A percentile compares a stretch with the other conserved stretches of the same genome.
Evolutionary conservation across 2,113 vertebrate species (phyloP).

Genomic region (Poeciliopsis occidentalis): DNA sequence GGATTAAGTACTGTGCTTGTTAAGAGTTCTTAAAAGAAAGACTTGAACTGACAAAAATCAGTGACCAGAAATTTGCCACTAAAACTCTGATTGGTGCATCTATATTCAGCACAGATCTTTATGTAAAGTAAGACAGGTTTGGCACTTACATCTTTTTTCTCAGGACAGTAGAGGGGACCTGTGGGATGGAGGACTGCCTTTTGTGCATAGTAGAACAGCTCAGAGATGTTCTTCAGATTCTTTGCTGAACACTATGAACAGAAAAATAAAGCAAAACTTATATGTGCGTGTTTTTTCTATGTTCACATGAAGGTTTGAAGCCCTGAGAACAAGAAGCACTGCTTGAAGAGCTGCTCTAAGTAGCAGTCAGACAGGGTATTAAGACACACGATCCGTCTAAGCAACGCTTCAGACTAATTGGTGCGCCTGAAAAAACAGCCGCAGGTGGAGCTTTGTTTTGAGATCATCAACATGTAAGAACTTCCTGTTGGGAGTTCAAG

Average conservation of each 20-base stretch:
- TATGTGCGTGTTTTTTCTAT: background rate
- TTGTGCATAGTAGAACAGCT: constrained; percentile 98
- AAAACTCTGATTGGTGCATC: too few relatives aligned
- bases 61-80: too few relatives aligned
- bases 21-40: too few relatives aligned
- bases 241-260: constrained; percentile 92
- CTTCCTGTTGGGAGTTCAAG: background rate
- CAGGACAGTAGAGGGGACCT: constrained; percentile 95
- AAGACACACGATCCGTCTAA: constrained; percentile 64
- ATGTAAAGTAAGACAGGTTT: constrained; percentile 3
- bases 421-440: constrained; percentile 13
- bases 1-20: too few relatives aligned
- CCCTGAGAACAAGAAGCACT: background rate
- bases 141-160: constrained; percentile 88
- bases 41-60: too few relatives aligned
- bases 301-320: background rate
- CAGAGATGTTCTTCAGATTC: constrained; percentile 99
- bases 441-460: constrained; percentile 13
- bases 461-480: background rate
- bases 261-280: background rate
- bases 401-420: constrained; percentile 46
- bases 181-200: constrained; percentile 98
- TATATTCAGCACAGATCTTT: background rate
- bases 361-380: constrained; percentile 53
- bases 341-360: constrained; percentile 27